Conservation (phyloP, 1,140 invertebrate genomes). For the Sesamia nonagrioides region DNA sequence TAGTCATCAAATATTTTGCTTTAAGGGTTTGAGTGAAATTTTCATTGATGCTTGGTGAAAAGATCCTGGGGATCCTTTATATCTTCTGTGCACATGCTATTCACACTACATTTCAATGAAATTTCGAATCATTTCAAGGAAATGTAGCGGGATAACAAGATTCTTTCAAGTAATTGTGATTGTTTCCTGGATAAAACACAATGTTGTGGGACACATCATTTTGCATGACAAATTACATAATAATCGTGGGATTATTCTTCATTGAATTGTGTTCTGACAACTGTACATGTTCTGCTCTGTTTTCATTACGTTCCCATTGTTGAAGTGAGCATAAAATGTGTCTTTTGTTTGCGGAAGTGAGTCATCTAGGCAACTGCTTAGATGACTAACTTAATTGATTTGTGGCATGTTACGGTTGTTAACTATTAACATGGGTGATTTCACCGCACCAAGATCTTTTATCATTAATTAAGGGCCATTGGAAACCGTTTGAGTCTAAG, state of each 20-base stretch:
- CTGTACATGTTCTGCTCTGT: conserved; percentile 49
- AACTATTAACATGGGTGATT: conserved; percentile 79
- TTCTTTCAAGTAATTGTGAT: conserved; percentile 22
- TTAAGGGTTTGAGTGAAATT: conserved; percentile 45
- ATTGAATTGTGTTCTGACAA: conserved; percentile 36
- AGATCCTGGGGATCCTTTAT: background rate
- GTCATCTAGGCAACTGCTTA: conserved; percentile 63
- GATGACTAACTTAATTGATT: conserved; percentile 84
- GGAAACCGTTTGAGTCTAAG: conserved; percentile 39
- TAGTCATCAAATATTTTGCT: conserved; percentile 23
- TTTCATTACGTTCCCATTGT: conserved; percentile 56
- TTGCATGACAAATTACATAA: conserved; percentile 44
- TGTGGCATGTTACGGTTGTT: conserved; percentile 79
- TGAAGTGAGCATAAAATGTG: conserved; percentile 47
- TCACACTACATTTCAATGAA: background rate
- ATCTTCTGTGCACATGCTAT: background rate
- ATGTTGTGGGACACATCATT: conserved; percentile 41
- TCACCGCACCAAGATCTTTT: conserved; percentile 61
- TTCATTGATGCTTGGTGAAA: conserved; percentile 22
- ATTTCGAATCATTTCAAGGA: conserved; percentile 8
- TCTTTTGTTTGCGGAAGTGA: conserved; percentile 63
- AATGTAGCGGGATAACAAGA: conserved; percentile 2
- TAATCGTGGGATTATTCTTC: conserved; percentile 44
- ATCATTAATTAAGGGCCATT: conserved; percentile 46
- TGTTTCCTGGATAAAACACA: conserved; percentile 39